phyloP scores from a whole-genome alignment of 2,888 invertebrate species.

The Hydropsyche betteni region DNA sequence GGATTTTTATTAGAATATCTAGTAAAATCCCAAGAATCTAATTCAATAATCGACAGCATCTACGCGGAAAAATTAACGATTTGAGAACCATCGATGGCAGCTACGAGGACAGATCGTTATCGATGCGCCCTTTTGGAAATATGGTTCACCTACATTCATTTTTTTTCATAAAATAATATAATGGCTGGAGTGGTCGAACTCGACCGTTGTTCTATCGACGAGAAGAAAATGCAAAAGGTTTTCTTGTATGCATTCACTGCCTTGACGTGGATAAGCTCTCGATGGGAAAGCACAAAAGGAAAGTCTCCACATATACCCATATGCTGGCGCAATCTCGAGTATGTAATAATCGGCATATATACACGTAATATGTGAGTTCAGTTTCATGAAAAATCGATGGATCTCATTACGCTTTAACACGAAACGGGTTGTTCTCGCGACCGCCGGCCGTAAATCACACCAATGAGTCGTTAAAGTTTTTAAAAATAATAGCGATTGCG shows the following conservation, averaged over 20 bases:
- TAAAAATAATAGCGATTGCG: conserved; percentile 1
- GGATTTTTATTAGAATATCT: too few relatives aligned
- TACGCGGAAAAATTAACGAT: not conserved
- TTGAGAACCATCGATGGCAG: conserved; percentile 1
- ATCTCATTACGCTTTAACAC: conserved; percentile 18
- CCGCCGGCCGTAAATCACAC: conserved; percentile 11
- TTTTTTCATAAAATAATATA: not conserved
- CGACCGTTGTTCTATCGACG: conserved; percentile 9
- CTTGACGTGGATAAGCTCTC: too few relatives aligned
- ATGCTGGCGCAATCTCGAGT: too few relatives aligned
- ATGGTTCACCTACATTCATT: too few relatives aligned
- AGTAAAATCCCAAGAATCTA: too few relatives aligned
- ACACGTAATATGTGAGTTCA: not conserved
- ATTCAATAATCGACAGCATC: too few relatives aligned
- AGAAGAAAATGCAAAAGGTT: conserved; percentile 7
- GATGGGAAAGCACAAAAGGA: too few relatives aligned
- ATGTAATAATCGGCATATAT: not conserved
- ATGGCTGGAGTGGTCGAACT: not conserved
- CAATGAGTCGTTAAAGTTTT: conserved; percentile 20
- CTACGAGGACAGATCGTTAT: conserved; percentile 36
- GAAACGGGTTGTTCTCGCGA: conserved; percentile 26
- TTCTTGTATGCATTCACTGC: not conserved
- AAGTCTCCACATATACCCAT: too few relatives aligned
- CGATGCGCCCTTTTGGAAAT: not conserved
- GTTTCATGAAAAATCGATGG: not conserved